Conservation (phyloP, 2,797 vertebrate genomes). For the Acestrorhynchus altus region DNA sequence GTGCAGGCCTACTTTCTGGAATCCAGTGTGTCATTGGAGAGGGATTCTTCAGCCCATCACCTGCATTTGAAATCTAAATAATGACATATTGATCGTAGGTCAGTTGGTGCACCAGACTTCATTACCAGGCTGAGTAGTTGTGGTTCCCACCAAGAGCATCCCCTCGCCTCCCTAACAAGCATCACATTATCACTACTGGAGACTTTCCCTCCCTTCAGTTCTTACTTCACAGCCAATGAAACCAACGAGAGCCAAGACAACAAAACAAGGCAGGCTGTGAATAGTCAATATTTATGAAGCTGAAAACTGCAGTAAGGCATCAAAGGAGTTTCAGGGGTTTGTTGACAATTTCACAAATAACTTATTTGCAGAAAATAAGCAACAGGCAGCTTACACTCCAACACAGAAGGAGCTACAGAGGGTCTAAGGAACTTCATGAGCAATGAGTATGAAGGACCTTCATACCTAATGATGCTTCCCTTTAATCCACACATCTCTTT, state of each 20-base stretch:
- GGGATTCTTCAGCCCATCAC: neutral
- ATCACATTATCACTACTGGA: neutral
- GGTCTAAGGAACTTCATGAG: too few relatives aligned
- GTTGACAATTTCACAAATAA: too few relatives aligned
- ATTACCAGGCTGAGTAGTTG: neutral
- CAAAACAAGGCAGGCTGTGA: neutral
- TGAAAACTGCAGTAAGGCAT: neutral
- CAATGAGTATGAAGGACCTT: too few relatives aligned
- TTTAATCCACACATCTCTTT: too few relatives aligned
- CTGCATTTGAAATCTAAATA: neutral
- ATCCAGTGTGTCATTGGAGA: too few relatives aligned
- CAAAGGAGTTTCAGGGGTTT: too few relatives aligned
- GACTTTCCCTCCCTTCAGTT: neutral
- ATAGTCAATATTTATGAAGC: neutral
- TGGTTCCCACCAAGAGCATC: too few relatives aligned
- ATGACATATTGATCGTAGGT: neutral
- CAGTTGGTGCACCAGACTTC: neutral
- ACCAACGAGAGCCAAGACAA: neutral
- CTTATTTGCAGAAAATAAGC: too few relatives aligned
- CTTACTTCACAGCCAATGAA: neutral
- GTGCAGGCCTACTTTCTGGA: too few relatives aligned
- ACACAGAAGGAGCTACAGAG: too few relatives aligned
- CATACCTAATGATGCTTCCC: too few relatives aligned
- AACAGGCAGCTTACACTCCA: too few relatives aligned
- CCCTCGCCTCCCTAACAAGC: neutral